phyloP scores from a whole-genome alignment of 1,140 invertebrate genomes.

The Pseudomyrmex flavicornis region DNA sequence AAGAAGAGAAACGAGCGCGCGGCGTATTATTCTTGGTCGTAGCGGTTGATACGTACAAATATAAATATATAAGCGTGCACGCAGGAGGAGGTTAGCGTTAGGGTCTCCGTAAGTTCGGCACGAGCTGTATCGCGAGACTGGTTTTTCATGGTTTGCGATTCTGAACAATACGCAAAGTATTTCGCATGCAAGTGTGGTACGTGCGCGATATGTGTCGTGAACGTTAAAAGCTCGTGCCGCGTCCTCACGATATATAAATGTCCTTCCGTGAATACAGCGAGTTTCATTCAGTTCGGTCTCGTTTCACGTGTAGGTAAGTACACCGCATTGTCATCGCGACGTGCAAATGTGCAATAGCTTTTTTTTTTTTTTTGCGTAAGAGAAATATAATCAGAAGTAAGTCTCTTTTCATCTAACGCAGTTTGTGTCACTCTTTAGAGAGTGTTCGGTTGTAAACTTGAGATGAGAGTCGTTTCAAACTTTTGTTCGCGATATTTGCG shows the following conservation, averaged over 20 bases:
- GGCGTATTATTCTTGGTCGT: conserved; percentile 10
- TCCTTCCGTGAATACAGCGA: conserved; percentile 50
- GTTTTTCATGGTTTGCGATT: conserved; percentile 73
- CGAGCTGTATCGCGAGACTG: conserved; percentile 71
- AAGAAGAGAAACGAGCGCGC: not conserved
- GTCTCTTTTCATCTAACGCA: too few species aligned
- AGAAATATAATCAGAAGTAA: not conserved
- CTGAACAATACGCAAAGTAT: conserved; percentile 66
- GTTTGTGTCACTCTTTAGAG: too few species aligned
- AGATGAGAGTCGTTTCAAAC: too few species aligned
- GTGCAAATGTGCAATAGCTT: not conserved
- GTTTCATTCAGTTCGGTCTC: conserved; percentile 41
- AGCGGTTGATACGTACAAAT: not conserved
- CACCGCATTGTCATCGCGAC: not conserved
- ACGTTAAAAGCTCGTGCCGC: conserved; percentile 57
- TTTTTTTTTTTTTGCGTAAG: not conserved
- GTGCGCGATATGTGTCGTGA: conserved; percentile 48
- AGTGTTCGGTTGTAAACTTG: too few species aligned
- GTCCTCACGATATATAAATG: conserved; percentile 17
- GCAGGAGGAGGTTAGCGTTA: not conserved
- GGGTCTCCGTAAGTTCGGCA: conserved; percentile 61
- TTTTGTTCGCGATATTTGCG: too few species aligned
- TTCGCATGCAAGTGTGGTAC: conserved; percentile 59
- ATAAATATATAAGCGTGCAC: not conserved
- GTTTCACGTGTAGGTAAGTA: not conserved